phyloP scores from a whole-genome alignment of 2,113 vertebrate species.

The Apodemus sylvaticus region DNA sequence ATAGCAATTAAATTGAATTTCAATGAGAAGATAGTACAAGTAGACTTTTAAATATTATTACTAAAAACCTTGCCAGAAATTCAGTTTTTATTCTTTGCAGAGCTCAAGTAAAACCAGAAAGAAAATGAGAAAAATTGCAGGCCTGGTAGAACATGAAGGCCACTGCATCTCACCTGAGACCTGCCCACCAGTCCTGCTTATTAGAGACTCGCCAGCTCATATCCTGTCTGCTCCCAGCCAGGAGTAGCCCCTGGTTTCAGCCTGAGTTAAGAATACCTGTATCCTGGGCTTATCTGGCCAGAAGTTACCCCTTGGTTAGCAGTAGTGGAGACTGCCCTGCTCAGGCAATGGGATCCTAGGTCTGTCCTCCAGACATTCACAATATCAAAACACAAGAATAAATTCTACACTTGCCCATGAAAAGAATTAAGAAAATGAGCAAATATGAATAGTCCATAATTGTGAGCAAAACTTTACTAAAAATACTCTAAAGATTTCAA shows the following conservation, averaged over 20 bases:
- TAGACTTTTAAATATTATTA: constrained; percentile 3
- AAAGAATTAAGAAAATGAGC: too few species aligned
- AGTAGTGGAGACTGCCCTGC: not conserved
- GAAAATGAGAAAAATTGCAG: constrained; percentile 76
- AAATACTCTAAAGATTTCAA: not conserved
- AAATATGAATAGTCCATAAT: not conserved
- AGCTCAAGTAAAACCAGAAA: not conserved
- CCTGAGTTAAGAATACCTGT: not conserved
- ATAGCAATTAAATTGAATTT: not conserved
- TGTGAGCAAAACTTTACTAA: not conserved
- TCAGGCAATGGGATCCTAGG: not conserved
- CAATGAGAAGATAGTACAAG: not conserved
- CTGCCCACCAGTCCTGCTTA: constrained; percentile 90
- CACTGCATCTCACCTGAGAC: constrained; percentile 89
- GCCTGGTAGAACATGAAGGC: constrained; percentile 91
- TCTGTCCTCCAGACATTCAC: not conserved
- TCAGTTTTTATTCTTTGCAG: not conserved
- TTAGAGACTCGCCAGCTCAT: constrained; percentile 47
- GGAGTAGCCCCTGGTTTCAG: not conserved
- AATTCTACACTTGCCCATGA: constrained; percentile 4
- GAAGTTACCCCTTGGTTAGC: not conserved
- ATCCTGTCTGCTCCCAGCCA: not conserved
- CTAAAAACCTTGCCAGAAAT: constrained; percentile 9
- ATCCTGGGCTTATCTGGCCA: not conserved
- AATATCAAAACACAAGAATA: not conserved